Base-by-base conservation (phyloP, 1,140 invertebrate genomes). In the Cataglyphis hispanica region DNA sequence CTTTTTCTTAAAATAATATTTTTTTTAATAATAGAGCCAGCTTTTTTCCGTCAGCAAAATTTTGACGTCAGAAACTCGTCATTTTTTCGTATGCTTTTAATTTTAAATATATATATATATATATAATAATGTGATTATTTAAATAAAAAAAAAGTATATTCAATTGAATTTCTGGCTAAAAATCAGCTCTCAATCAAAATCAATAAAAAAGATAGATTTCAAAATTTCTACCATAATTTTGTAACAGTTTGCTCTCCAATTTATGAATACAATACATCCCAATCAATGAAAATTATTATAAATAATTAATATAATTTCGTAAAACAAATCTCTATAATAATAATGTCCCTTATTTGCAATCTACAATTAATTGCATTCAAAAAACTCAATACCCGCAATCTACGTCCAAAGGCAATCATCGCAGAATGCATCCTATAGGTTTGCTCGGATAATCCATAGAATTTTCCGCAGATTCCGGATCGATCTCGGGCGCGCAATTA, bases 291-390 rank as follows among this genome's bases (percentile, higher is more conserved):
- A 58, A 58, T 19, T 19, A 60, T 27, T 40, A 34, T 1, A 53
- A 40, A 13, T 37, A 75, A 50, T 50, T 46, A n/a, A 60, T 58
- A 19, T 50, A 75, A 58, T 75, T 75, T 75, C 53, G 11, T 46
- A 19, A 16, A 50, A n/a, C 22, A 7, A 31, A 60, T 60, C 16
- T 58, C 13, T 16, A 58, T 22, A 58, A 58, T 58, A 7, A 8
- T n/a, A 56, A 56, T 3, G 19, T n/a, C 53, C 8, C 53, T 8
- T 7, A 56, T 16, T 50, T 50, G 4, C 0, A 40, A 22, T n/a
- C n/a, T 37, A 31, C 10, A 75, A 75, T 75, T 75, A 75, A 60
- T 53, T 25, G 25, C 27, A 40, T 53, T 10, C 7, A 1, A 19
- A 50, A 50, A 50, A 27, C 8, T 8, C 10, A 31, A 75, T 40